Evolutionary conservation across 2,888 invertebrate species (phyloP).

Genomic region (Tetanocera ferruginea): DNA sequence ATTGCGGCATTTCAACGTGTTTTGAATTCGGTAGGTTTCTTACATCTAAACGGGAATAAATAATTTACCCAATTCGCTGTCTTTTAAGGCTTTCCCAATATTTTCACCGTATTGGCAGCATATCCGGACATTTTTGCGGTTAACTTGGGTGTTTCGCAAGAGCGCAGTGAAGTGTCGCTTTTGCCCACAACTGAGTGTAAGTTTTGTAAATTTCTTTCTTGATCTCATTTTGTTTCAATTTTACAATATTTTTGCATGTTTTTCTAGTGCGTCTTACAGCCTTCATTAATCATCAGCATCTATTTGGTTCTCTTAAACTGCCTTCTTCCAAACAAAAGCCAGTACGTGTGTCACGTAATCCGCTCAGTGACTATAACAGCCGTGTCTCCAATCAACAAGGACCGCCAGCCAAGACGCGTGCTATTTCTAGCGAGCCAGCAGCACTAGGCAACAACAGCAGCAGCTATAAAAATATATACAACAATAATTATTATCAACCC

Average conservation of each 20-base stretch:
- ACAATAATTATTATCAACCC: neutral
- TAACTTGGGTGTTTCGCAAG: conserved; percentile 59
- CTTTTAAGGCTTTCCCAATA: conserved; percentile 62
- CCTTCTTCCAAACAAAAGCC: conserved; percentile 54
- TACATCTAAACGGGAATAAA: neutral
- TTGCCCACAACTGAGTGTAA: conserved; percentile 63
- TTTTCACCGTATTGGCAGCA: conserved; percentile 63
- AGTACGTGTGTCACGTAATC: conserved; percentile 48
- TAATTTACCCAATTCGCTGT: neutral
- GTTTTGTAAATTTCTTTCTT: conserved; percentile 32
- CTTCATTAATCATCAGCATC: conserved; percentile 50
- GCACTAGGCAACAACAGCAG: neutral
- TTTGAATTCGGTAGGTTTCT: conserved; percentile 60
- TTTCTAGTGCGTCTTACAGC: conserved; percentile 49
- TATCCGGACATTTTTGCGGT: conserved; percentile 66
- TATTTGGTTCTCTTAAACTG: conserved; percentile 56
- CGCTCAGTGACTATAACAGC: conserved; percentile 56
- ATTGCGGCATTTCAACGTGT: conserved; percentile 59
- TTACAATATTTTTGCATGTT: too few species aligned
- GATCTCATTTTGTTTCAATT: neutral
- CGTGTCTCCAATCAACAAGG: conserved; percentile 47
- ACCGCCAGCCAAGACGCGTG: conserved; percentile 57
- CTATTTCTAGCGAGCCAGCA: conserved; percentile 53
- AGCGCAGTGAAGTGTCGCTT: conserved; percentile 63
- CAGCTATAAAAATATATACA: conserved; percentile 23